Evolutionary conservation across 2,888 invertebrate species (phyloP).

Genomic region (Oxycera nigricornis): DNA sequence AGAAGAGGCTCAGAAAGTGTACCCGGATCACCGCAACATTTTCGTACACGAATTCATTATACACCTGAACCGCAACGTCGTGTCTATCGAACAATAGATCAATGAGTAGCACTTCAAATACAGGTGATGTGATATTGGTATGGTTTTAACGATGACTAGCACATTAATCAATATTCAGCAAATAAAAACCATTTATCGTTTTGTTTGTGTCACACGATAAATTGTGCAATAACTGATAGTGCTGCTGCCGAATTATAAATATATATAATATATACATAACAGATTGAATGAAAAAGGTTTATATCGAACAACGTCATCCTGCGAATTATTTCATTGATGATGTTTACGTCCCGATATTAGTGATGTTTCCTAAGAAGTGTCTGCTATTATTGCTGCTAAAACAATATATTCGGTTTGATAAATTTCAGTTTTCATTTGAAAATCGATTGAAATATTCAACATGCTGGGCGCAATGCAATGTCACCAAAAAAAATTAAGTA

Average conservation of each 20-base stretch:
- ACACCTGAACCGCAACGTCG: conserved; percentile 68
- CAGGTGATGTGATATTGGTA: conserved; percentile 63
- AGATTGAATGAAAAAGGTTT: too few relatives aligned
- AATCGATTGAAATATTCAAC: too few relatives aligned
- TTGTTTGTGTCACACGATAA: neutral
- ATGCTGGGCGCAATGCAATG: too few relatives aligned
- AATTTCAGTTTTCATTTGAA: too few relatives aligned
- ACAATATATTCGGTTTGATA: too few relatives aligned
- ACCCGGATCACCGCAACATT: conserved; percentile 73
- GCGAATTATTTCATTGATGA: too few relatives aligned
- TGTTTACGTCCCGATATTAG: too few relatives aligned
- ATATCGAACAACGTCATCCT: too few relatives aligned
- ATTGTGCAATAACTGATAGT: neutral
- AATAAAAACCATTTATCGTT: neutral
- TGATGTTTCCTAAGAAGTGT: too few relatives aligned
- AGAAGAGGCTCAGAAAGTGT: conserved; percentile 73
- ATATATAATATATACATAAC: neutral
- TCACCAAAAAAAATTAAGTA: too few relatives aligned
- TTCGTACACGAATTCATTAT: conserved; percentile 69
- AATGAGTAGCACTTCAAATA: conserved; percentile 63
- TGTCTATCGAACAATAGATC: conserved; percentile 63
- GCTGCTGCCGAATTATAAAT: neutral
- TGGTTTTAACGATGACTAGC: conserved; percentile 57
- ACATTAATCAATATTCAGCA: conserved; percentile 36
- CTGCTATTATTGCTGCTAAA: too few relatives aligned